Evolutionary conservation across 1,140 invertebrate genomes (phyloP).

Genomic region (Drosophila nasuta): DNA sequence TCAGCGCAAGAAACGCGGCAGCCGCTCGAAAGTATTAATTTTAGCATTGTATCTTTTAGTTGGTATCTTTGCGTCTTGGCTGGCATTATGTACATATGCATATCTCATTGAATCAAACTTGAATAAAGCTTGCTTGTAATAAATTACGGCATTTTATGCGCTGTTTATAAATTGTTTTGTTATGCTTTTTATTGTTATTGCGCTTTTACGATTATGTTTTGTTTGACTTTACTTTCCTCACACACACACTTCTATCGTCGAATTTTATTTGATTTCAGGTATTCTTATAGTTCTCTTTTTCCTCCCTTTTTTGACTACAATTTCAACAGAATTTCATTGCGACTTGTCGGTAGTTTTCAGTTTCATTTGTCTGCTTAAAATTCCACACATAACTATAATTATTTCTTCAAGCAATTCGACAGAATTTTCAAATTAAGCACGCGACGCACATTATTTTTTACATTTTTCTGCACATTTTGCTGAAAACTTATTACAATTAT

Average conservation of each 20-base stretch:
- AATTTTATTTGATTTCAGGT: conserved; percentile 19
- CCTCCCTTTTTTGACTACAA: not conserved
- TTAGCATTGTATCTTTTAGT: conserved; percentile 42
- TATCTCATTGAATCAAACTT: conserved; percentile 15
- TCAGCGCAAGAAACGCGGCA: conserved; percentile 41
- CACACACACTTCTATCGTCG: not conserved
- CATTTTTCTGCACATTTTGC: conserved; percentile 20
- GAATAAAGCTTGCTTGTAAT: conserved; percentile 20
- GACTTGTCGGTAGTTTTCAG: conserved; percentile 23
- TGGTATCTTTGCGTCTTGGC: conserved; percentile 15
- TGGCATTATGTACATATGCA: conserved; percentile 2
- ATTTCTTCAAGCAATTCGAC: conserved; percentile 5
- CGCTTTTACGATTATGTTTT: conserved; percentile 22
- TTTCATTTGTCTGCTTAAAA: conserved; percentile 31
- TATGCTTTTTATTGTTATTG: conserved; percentile 17
- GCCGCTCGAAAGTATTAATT: conserved; percentile 25
- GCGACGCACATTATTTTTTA: conserved; percentile 21
- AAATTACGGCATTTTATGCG: conserved; percentile 24
- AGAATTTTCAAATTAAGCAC: conserved; percentile 24
- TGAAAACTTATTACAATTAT: conserved; percentile 8
- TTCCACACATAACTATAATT: conserved; percentile 21
- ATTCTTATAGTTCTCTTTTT: not conserved
- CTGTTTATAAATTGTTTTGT: conserved; percentile 23
- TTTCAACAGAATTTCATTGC: conserved; percentile 6
- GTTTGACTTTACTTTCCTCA: conserved; percentile 5